These are phyloP conservation scores for Cosmorhoe ocellata DNA, from an alignment of 2,888 invertebrate species.

Conservation along the genomic window DNA sequence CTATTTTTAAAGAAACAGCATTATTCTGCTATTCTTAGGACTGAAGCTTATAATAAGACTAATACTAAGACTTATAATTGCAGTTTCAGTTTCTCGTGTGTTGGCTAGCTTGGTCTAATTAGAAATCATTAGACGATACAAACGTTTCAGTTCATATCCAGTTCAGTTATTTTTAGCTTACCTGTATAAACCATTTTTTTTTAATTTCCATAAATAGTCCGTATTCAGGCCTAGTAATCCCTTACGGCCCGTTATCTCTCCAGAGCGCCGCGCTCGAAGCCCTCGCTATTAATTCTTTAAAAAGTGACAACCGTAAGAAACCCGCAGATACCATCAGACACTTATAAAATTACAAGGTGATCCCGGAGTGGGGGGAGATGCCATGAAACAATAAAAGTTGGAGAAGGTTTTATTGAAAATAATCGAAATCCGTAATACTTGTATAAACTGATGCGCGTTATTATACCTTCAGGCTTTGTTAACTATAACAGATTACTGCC, in stretches of 20 bases:
- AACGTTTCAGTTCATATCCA: too few species aligned
- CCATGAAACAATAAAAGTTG: not conserved
- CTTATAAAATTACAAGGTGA: slow-evolving; percentile 52
- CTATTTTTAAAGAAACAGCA: too few species aligned
- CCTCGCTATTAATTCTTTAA: slow-evolving; percentile 40
- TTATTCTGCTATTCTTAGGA: too few species aligned
- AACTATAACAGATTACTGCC: too few species aligned
- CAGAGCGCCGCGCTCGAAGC: slow-evolving; percentile 1
- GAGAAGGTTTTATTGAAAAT: not conserved
- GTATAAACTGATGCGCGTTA: too few species aligned
- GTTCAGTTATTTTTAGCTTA: not conserved
- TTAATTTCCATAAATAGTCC: slow-evolving; percentile 8
- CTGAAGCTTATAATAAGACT: too few species aligned
- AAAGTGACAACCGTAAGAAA: slow-evolving; percentile 37
- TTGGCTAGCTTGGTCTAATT: too few species aligned
- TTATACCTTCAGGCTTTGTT: too few species aligned
- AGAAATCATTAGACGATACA: too few species aligned
- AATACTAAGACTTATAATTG: too few species aligned
- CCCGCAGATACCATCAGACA: slow-evolving; percentile 43
- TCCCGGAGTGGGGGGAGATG: slow-evolving; percentile 15
- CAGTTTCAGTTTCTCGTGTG: too few species aligned
- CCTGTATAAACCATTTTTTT: not conserved
- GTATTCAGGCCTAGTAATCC: slow-evolving; percentile 25
- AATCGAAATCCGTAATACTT: too few species aligned
- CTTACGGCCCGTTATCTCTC: slow-evolving; percentile 12